A percentile compares a stretch with the other conserved stretches of the same genome.
phyloP scores from a whole-genome alignment of 2,888 invertebrate species.

The Yponomeuta sedellus region DNA sequence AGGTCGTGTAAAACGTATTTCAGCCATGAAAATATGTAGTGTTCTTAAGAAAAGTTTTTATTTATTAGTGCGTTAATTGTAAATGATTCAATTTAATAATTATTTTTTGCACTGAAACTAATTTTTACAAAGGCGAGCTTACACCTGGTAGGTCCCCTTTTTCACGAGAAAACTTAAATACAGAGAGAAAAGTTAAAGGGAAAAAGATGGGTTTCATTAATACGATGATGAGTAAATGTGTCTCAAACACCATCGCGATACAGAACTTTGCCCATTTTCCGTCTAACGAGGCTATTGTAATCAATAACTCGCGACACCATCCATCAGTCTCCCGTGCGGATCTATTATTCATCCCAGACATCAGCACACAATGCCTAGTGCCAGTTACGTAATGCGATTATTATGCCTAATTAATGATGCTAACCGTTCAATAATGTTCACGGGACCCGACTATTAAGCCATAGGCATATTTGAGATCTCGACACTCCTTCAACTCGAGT shows the following conservation, averaged over 20 bases:
- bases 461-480: not conserved
- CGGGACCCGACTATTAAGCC: not conserved
- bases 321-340: conserved; percentile 9
- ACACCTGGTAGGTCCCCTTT: too few species aligned
- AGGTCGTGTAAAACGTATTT: not conserved
- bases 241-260: too few species aligned
- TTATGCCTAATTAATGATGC: conserved; percentile 8
- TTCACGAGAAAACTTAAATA: too few species aligned
- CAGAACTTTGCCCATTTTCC: not conserved
- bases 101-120: too few species aligned
- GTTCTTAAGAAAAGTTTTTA: too few species aligned
- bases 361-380: conserved; percentile 14
- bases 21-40: too few species aligned
- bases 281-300: conserved; percentile 4
- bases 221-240: too few species aligned
- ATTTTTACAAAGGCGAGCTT: too few species aligned
- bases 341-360: conserved; percentile 10
- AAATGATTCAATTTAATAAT: too few species aligned
- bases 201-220: too few species aligned
- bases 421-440: not conserved
- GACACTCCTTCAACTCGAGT: not conserved
- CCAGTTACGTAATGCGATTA: conserved; percentile 9
- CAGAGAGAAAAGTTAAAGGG: too few species aligned
- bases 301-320: conserved; percentile 10
- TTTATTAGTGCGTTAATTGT: too few species aligned